These are phyloP conservation scores for Phrynocephalus forsythii DNA, from an alignment of 2,797 vertebrate genomes.

Conservation along the genomic window DNA sequence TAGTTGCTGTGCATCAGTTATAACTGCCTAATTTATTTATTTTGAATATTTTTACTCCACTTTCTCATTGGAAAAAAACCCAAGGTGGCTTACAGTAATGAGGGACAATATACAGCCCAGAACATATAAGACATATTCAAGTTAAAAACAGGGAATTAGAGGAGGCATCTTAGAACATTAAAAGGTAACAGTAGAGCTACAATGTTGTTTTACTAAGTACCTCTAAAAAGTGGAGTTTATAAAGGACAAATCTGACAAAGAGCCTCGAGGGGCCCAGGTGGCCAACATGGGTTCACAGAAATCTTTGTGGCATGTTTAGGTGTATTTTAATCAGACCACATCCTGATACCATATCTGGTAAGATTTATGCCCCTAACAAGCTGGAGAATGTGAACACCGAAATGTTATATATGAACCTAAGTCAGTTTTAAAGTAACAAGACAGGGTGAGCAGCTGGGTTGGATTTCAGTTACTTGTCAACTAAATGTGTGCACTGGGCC, in stretches of 20 bases:
- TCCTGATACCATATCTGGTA: slow-evolving; percentile 65
- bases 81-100: no score
- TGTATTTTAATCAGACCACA: slow-evolving; percentile 68
- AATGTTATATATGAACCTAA: slow-evolving; percentile 73
- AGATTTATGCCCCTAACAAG: slow-evolving; percentile 74
- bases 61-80: no score
- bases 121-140: no score
- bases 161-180: no score
- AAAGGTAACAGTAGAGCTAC: neutral
- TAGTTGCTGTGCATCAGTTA: slow-evolving; percentile 64
- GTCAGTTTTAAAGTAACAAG: slow-evolving; percentile 76
- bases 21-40: slow-evolving; percentile 59
- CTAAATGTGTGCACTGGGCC: slow-evolving; percentile 80
- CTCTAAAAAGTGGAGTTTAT: slow-evolving; percentile 65
- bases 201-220: slow-evolving; percentile 65
- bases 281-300: slow-evolving; percentile 58
- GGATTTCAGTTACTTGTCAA: slow-evolving; percentile 81
- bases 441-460: slow-evolving; percentile 77
- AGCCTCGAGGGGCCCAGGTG: slow-evolving; percentile 74
- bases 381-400: slow-evolving; percentile 76
- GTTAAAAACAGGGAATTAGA: no score
- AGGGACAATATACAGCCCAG: no score
- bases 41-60: no score
- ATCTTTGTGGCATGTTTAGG: slow-evolving; percentile 64
- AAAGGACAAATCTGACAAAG: slow-evolving; percentile 47